Evolutionary conservation across 2,888 invertebrate genomes (phyloP).

Genomic region (Caenorhabditis imperialis): DNA sequence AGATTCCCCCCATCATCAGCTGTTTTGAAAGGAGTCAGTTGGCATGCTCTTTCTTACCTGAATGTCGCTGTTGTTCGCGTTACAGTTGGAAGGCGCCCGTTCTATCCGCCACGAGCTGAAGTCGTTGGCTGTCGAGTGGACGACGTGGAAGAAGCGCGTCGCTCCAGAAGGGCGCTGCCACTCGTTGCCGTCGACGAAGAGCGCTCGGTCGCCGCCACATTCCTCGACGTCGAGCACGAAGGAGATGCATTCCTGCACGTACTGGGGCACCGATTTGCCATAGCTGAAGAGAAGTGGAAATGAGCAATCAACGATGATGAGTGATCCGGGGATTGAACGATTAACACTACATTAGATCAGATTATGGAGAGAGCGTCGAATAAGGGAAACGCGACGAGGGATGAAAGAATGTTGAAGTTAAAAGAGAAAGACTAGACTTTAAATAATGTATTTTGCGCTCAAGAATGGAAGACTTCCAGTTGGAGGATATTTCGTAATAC

Average conservation of each 20-base stretch:
- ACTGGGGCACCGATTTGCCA: constrained; percentile 55
- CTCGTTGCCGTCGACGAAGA: constrained; percentile 54
- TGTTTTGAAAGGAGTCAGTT: constrained; percentile 15
- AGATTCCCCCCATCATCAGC: constrained; percentile 21
- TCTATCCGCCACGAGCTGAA: constrained; percentile 28
- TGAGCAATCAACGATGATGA: not conserved
- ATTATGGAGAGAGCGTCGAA: no score
- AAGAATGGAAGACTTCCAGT: not conserved
- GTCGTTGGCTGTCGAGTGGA: constrained; percentile 9
- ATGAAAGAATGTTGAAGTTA: no score
- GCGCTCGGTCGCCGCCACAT: constrained; percentile 55
- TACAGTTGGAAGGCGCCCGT: not conserved
- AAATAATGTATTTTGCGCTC: not conserved
- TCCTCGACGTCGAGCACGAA: constrained; percentile 54
- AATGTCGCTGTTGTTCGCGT: constrained; percentile 29
- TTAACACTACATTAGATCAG: no score
- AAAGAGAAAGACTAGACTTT: not conserved
- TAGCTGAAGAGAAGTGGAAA: constrained; percentile 42
- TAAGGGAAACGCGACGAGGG: no score
- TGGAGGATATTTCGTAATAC: constrained; percentile 4
- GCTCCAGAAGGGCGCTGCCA: constrained; percentile 60
- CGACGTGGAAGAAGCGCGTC: constrained; percentile 22
- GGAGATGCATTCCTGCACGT: constrained; percentile 56
- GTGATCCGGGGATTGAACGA: no score
- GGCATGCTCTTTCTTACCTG: constrained; percentile 19